Evolutionary conservation across 2,113 vertebrate genomes (phyloP).

Genomic region (Perca flavescens): DNA sequence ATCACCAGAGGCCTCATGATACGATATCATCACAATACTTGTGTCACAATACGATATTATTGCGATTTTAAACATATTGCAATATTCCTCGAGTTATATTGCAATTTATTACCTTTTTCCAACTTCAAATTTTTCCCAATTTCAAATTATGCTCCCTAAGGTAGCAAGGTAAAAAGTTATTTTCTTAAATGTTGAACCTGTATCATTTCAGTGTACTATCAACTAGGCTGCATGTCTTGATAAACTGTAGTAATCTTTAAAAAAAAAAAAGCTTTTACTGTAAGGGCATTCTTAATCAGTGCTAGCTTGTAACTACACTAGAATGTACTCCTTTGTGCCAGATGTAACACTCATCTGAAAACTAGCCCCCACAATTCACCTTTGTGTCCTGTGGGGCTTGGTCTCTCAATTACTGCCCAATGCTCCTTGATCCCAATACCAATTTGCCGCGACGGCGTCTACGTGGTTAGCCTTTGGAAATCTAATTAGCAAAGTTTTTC

Average conservation of each 20-base stretch:
- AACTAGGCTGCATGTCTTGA: background rate
- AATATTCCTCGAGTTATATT: too few species aligned
- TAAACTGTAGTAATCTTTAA: background rate
- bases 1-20: too few species aligned
- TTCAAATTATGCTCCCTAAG: too few species aligned
- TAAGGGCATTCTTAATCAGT: slow-evolving; percentile 41
- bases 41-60: too few species aligned
- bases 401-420: slow-evolving; percentile 71
- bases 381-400: slow-evolving; percentile 56
- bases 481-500: slow-evolving; percentile 74
- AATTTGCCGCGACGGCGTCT: slow-evolving; percentile 65
- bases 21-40: too few species aligned
- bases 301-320: slow-evolving; percentile 30
- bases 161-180: background rate
- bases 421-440: slow-evolving; percentile 75
- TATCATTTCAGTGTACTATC: background rate
- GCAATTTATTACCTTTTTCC: too few species aligned
- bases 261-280: slow-evolving; percentile 10
- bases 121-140: too few species aligned
- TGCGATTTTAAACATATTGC: too few species aligned
- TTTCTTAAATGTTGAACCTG: background rate
- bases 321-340: slow-evolving; percentile 24
- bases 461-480: slow-evolving; percentile 73
- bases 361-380: slow-evolving; percentile 23
- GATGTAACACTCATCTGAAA: slow-evolving; percentile 20